Conservation (phyloP, 2,888 invertebrate genomes). For the Iphiclides podalirius region DNA sequence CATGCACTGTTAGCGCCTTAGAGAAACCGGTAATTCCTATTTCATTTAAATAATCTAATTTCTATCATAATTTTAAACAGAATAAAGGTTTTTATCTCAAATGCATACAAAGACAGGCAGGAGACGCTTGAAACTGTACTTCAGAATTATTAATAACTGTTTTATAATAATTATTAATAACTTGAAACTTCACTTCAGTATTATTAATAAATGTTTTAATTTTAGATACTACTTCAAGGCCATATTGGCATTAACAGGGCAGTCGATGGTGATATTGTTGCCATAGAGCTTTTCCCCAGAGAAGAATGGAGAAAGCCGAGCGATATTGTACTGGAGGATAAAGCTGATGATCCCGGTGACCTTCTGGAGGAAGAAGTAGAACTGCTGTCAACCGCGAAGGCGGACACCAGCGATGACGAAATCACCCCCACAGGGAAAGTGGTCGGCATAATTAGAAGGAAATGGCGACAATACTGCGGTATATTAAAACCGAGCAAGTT, state of each 20-base stretch:
- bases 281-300: constrained; percentile 92
- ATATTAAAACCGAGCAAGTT: constrained; percentile 90
- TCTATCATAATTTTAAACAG: too few species aligned
- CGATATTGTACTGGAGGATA: constrained; percentile 89
- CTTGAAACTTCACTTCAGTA: too few species aligned
- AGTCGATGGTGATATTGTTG: constrained; percentile 96
- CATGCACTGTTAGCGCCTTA: constrained; percentile 87
- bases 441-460: constrained; percentile 97
- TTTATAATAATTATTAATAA: too few species aligned
- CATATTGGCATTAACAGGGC: constrained; percentile 93
- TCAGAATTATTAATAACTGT: too few species aligned
- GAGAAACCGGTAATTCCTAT: constrained; percentile 85
- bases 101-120: too few species aligned
- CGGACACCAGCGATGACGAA: constrained; percentile 55
- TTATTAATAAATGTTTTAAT: too few species aligned
- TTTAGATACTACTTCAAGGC: constrained; percentile 93
- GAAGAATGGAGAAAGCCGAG: constrained; percentile 95
- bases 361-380: constrained; percentile 81
- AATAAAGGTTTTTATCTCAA: too few species aligned
- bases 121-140: too few species aligned
- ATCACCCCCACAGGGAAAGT: constrained; percentile 71
- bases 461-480: constrained; percentile 99
- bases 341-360: constrained; percentile 85
- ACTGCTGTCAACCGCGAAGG: constrained; percentile 50
- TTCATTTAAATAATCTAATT: too few species aligned